Percentiles rank a stretch among this genome's conserved stretches.
These are phyloP conservation scores for Cladorhizidae sp. DNA, from an alignment of 37 sponge, comb jelly and placozoan genomes.

Conservation along the genomic window DNA sequence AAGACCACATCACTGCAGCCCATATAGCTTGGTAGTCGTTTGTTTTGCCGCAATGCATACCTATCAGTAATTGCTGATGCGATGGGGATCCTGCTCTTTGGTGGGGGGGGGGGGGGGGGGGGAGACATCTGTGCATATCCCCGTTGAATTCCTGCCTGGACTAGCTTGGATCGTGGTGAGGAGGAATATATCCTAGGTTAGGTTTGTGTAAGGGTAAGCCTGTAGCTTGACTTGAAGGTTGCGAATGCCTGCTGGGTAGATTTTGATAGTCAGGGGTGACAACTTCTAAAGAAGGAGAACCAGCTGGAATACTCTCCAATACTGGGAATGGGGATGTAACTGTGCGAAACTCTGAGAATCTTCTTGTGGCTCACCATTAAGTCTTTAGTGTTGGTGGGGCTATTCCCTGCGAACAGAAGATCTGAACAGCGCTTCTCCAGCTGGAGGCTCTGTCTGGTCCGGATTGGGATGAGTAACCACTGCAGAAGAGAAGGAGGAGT, in stretches of 20 bases:
- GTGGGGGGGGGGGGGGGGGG: neutral
- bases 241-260: constrained; percentile 56
- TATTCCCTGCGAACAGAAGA: constrained; percentile 29
- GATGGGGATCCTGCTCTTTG: constrained; percentile 35
- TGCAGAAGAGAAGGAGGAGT: neutral
- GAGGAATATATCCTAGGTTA: constrained; percentile 33
- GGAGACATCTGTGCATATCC: neutral
- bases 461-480: constrained; percentile 26
- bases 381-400: constrained; percentile 54
- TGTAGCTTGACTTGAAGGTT: constrained; percentile 25
- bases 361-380: constrained; percentile 36
- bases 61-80: constrained; percentile 39
- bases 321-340: constrained; percentile 48
- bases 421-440: constrained; percentile 50
- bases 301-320: constrained; percentile 27
- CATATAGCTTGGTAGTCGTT: no score
- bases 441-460: constrained; percentile 59
- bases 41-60: no score
- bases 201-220: no score
- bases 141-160: constrained; percentile 43
- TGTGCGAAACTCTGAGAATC: constrained; percentile 44
- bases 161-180: constrained; percentile 32
- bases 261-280: constrained; percentile 46
- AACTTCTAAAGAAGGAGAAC: constrained; percentile 39
- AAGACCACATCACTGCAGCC: constrained; percentile 17